A percentile compares a stretch with the other conserved stretches of the same genome.
Evolutionary conservation across 2,113 vertebrate genomes (phyloP).

Genomic region (Festucalex cinctus): DNA sequence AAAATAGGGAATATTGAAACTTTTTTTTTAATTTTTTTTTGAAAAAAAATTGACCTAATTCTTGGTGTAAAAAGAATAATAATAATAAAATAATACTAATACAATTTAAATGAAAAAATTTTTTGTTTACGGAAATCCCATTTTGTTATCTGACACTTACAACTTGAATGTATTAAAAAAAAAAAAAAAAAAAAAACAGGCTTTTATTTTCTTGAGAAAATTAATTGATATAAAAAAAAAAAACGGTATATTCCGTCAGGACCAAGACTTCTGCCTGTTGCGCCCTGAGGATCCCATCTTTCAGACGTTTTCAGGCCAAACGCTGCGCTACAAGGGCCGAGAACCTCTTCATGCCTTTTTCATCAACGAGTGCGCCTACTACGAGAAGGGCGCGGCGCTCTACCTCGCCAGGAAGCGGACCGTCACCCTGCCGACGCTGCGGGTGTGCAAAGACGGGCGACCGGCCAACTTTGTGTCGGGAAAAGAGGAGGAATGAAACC

Average conservation of each 20-base stretch:
- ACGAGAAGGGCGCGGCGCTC: constrained; percentile 69
- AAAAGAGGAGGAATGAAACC: constrained; percentile 42
- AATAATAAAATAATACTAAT: too few relatives aligned
- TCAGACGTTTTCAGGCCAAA: constrained; percentile 68
- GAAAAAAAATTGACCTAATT: too few relatives aligned
- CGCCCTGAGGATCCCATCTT: constrained; percentile 63
- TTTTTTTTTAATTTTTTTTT: too few relatives aligned
- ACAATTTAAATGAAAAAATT: too few relatives aligned
- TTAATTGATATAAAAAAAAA: not conserved
- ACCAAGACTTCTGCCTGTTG: constrained; percentile 66
- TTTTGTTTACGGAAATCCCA: too few relatives aligned
- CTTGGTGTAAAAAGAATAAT: too few relatives aligned
- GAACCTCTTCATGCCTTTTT: constrained; percentile 69
- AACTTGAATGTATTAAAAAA: not conserved
- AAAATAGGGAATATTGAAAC: too few relatives aligned
- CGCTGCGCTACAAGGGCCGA: constrained; percentile 50
- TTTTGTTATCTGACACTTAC: not conserved
- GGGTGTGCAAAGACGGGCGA: constrained; percentile 32
- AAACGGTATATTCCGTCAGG: constrained; percentile 47
- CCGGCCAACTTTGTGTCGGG: constrained; percentile 28
- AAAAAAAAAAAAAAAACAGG: not conserved
- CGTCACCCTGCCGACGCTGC: constrained; percentile 51
- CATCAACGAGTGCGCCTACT: constrained; percentile 71
- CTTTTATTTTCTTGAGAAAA: too few relatives aligned
- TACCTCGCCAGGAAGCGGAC: constrained; percentile 55